Base-by-base conservation (phyloP, 1,140 invertebrate species). In the Lasioglossum albipes region DNA sequence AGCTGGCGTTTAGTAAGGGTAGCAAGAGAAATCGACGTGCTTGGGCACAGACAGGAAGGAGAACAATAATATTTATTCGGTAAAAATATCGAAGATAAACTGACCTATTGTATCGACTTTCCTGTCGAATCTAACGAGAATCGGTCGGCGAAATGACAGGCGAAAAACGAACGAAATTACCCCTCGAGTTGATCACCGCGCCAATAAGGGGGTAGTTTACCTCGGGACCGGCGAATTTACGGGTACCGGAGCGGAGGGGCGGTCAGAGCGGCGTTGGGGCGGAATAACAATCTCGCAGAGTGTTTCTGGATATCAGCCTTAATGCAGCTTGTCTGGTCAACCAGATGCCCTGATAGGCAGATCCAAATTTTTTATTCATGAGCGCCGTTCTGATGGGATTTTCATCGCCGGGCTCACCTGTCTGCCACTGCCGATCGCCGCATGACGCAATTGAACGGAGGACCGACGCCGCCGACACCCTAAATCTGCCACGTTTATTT, bases 241-340 rank as follows among this genome's bases (percentile, higher is more conserved):
- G 72, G 79, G 65, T 69, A 68, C 45, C 42, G 75, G 82, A 79
- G 31, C 31, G 31, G 36, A 10, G 79, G 78, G 36, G 75, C 61
- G 72, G 71, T n/a, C 57, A 59, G 77, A 31, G 57, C 27, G 75
- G 82, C 81, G 81, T 75, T 74, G 81, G 84, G 84, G 89, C 75
- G 83, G 84, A 85, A 91, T 88, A 89, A 91, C 90, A 91, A 91
- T 91, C 89, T 91, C 89, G 77, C 84, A 89, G 86, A 91, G 90
- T 91, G 90, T 90, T 90, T 91, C 89, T 85, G 90, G 86, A 91
- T 91, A 91, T 91, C 88, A 87, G 74, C 87, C 88, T 87, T 90
- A 91, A 91, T 89, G 80, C 84, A 75, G 77, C 75, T 82, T 88
- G 88, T 90, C 89, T 88, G 89, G 89, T 90, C 90, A 91, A 89